A percentile compares a stretch with the other conserved stretches of the same genome.
phyloP scores from a whole-genome alignment of 1,140 invertebrate genomes.

The Heliconius melpomene region DNA sequence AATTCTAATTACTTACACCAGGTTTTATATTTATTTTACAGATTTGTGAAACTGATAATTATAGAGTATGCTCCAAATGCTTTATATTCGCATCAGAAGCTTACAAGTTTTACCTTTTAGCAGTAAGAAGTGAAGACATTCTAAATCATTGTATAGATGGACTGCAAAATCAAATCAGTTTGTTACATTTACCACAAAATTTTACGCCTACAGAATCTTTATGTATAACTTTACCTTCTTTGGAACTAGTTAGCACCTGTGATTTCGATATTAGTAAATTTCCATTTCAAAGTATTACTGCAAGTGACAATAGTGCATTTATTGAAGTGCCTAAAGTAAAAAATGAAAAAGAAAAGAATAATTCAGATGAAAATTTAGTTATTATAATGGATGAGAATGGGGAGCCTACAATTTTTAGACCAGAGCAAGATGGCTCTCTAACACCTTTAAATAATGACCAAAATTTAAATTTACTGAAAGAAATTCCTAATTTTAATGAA shows the following conservation, averaged over 20 bases:
- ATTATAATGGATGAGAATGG: slow-evolving; percentile 54
- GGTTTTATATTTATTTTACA: slow-evolving; percentile 38
- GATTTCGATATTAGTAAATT: slow-evolving; percentile 42
- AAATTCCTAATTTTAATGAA: not conserved
- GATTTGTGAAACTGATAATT: slow-evolving; percentile 52
- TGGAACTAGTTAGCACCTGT: slow-evolving; percentile 41
- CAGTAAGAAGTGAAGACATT: slow-evolving; percentile 54
- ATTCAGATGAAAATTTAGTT: slow-evolving; percentile 50
- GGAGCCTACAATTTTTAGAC: slow-evolving; percentile 45
- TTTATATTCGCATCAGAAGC: slow-evolving; percentile 55
- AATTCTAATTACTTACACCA: not conserved
- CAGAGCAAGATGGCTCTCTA: slow-evolving; percentile 44
- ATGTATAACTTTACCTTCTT: slow-evolving; percentile 55
- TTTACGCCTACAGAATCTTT: slow-evolving; percentile 42
- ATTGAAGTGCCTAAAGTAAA: slow-evolving; percentile 20
- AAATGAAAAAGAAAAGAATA: slow-evolving; percentile 11
- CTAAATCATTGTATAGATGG: slow-evolving; percentile 57
- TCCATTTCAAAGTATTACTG: slow-evolving; percentile 24
- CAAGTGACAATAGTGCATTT: slow-evolving; percentile 20
- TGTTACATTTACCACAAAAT: slow-evolving; percentile 42
- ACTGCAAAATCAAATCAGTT: slow-evolving; percentile 49
- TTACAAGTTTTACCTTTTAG: slow-evolving; percentile 62
- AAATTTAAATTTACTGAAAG: not conserved
- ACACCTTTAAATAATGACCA: slow-evolving; percentile 21
- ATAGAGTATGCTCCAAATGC: slow-evolving; percentile 65